Evolutionary conservation across 1,140 invertebrate species (phyloP), one percentile per base, ranked within the genome.

Genomic region (Aporrectodea caliginosa): DNA sequence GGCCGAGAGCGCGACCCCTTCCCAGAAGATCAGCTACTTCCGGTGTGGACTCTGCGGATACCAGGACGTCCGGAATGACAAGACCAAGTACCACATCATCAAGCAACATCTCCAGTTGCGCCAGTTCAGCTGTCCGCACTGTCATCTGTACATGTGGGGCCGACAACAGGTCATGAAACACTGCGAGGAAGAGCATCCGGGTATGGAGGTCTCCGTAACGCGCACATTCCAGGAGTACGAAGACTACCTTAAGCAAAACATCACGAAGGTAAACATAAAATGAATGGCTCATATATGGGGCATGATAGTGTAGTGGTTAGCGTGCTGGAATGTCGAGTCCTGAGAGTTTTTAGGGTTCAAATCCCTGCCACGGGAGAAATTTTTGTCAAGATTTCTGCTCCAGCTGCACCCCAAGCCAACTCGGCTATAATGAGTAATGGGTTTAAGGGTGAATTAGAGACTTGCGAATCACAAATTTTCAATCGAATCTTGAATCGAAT

Each of bases 81-180:
- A 72, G 16, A 78, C 77, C 29, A 78, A 78, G 77, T 71, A 78
- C 16, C 77, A 78, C 69, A 78, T 78, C 27, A 73, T 79, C 14
- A 76, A 73, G 31, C 34, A 68, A 2, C 79, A 79, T 32, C 43
- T 79, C 1, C 77, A 79, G 6, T 27, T 79, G 43, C 35, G 74
- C 0, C 79, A 73, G 71, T 76, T 75, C 69, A 73, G 74, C 43
- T 79, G 79, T 35, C 79, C 79, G 0, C 73, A 79, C 73, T 79
- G 79, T 32, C 27, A 35, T 73, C 32, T 43, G 31, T 74, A 75
- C 68, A 79, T 75, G 35, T 79, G 79, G 79, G 75, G 75, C 6
- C 33, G 75, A 43, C 75, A 76, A 35, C 75, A 43, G 29, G 75
- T 76, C 1, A 32, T 58, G 16, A 68, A 30, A 22, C 75, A 76